Evolutionary conservation across 2,113 vertebrate species (phyloP), one percentile per base, ranked within the genome.

Genomic region (Tympanuchus pallidicinctus): DNA sequence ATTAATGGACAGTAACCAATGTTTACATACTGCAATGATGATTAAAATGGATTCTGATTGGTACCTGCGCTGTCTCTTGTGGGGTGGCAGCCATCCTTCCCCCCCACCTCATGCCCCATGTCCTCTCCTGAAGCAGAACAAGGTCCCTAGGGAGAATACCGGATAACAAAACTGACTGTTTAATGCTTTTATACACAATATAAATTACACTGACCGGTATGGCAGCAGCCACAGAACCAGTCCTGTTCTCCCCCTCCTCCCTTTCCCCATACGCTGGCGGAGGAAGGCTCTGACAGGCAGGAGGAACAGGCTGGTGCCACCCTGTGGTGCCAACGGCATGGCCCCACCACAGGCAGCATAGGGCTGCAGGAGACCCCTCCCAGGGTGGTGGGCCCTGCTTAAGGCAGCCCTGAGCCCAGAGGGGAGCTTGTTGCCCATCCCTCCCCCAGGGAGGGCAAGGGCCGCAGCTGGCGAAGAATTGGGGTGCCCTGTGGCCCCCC

Each of bases 121-220:
- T 25, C 56, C 27, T 75, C 11, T 18, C 40, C 52, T 47, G 48
- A 48, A 88, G 72, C 70, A 88, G 86, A 91, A 91, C 90, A 64
- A 94, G 80, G 86, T 2, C 63, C 65, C 71, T 38, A 24, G 56
- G 81, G 91, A 85, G 92, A 72, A 82, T 70, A 75, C 91, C 91
- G 28, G 84, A 89, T 96, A 96, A 88, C 95, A 95, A 96, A 96
- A 94, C 86, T 2, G 82, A 96, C 92, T 59, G 92, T 96, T 96
- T 96, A 96, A 97, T 97, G 96, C 96, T 95, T 97, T 96, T 95
- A 97, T 96, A 97, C 96, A 97, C 97, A 96, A 96, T 97, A 97
- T 97, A 97, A 97, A 97, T 97, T 97, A 97, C 97, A 96, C 86
- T 27, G 93, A 94, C 86, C 13, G 76, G 93, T 86, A 61, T 59